phyloP scores from a whole-genome alignment of 2,113 vertebrate genomes.

The Psammodynastes pulverulentus region DNA sequence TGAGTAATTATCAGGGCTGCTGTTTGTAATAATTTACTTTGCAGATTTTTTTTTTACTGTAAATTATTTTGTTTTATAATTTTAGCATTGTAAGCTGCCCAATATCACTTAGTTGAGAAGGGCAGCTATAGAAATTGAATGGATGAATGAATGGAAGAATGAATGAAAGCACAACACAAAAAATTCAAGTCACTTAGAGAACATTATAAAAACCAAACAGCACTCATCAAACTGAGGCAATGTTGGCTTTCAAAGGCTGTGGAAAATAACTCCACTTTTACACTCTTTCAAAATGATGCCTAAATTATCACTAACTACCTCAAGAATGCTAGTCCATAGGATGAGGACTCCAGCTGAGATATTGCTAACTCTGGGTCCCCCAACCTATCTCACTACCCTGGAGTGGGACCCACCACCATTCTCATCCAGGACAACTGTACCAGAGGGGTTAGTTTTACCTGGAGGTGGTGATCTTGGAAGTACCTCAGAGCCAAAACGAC shows the following conservation, averaged over 20 bases:
- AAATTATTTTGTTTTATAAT: background rate
- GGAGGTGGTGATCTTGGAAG: background rate
- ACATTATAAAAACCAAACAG: background rate
- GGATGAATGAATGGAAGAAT: background rate
- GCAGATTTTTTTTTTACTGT: background rate
- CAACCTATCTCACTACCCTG: background rate
- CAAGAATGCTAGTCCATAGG: background rate
- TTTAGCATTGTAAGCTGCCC: background rate
- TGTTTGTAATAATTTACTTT: background rate
- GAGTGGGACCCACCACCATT: background rate
- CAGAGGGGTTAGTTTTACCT: background rate
- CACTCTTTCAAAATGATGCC: background rate
- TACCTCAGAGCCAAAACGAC: background rate
- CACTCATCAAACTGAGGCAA: background rate
- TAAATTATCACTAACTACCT: background rate
- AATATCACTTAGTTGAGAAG: background rate
- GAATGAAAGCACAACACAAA: background rate
- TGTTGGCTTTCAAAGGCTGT: background rate
- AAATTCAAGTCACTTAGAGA: background rate
- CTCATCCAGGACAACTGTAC: background rate
- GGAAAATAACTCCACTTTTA: background rate
- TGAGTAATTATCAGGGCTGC: background rate
- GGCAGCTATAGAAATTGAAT: background rate
- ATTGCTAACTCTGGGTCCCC: background rate
- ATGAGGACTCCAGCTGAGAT: background rate